Percentiles rank a stretch among this genome's conserved stretches.
Evolutionary conservation across 2,113 vertebrate genomes (phyloP).

Genomic region (Chionis minor): DNA sequence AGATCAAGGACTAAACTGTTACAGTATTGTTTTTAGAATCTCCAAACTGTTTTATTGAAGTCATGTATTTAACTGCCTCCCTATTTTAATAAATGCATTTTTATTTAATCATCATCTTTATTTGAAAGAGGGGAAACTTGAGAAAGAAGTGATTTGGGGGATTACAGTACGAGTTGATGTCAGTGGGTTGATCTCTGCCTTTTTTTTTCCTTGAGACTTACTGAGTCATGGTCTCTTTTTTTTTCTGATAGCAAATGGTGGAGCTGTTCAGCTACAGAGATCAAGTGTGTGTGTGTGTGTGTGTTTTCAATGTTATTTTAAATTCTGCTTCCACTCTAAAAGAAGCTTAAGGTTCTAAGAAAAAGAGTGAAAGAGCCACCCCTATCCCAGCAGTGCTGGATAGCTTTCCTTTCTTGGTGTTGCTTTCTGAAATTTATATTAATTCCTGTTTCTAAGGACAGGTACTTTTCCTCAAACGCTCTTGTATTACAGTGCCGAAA

Average conservation of each 20-base stretch:
- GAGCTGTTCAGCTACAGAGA: not conserved
- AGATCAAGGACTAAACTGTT: not conserved
- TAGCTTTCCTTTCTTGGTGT: not conserved
- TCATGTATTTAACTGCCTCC: not conserved
- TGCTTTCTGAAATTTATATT: not conserved
- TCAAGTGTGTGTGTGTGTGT: fast-evolving
- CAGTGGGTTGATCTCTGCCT: not conserved
- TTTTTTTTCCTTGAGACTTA: not conserved
- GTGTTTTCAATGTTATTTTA: not conserved
- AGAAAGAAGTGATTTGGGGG: not conserved
- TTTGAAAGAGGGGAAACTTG: not conserved
- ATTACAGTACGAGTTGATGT: not conserved
- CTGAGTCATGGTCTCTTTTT: not conserved
- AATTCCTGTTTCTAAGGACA: not conserved
- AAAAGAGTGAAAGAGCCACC: no score
- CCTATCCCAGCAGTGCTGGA: not conserved
- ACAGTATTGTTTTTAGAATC: not conserved
- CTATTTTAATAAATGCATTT: not conserved
- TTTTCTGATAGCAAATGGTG: not conserved
- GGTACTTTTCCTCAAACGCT: not conserved
- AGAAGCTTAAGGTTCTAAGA: not conserved
- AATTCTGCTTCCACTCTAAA: not conserved
- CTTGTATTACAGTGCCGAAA: not conserved
- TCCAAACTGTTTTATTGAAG: not conserved
- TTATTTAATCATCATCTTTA: not conserved